Conservation (phyloP, 1,140 invertebrate genomes). For the Aphaenogaster floridana region DNA sequence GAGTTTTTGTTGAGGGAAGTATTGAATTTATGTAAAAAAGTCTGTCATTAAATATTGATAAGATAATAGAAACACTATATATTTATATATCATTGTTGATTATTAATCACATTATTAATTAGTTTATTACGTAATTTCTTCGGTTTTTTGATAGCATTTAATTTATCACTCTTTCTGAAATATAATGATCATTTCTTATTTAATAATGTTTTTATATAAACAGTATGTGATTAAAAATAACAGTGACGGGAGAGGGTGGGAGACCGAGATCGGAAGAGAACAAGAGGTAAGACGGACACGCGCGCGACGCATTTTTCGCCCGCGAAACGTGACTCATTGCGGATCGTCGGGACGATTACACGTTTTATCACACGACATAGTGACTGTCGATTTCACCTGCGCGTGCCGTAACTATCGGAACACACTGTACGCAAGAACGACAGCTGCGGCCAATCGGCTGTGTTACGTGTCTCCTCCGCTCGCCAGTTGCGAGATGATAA, state of each 20-base stretch:
- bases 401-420: slow-evolving; percentile 35
- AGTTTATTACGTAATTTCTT: background rate
- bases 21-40: no score
- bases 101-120: background rate
- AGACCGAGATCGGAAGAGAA: background rate
- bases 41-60: no score
- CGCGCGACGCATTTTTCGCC: slow-evolving; percentile 12
- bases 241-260: background rate
- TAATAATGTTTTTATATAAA: background rate
- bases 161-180: background rate
- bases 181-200: background rate
- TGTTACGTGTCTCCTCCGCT: slow-evolving; percentile 60
- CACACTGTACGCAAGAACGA: slow-evolving; percentile 49
- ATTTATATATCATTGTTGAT: no score
- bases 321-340: slow-evolving; percentile 28
- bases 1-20: no score
- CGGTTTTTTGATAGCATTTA: background rate
- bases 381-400: slow-evolving; percentile 43
- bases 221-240: background rate
- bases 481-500: slow-evolving; percentile 62
- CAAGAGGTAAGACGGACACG: background rate
- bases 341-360: slow-evolving; percentile 6
- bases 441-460: slow-evolving; percentile 66
- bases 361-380: slow-evolving; percentile 28
- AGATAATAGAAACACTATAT: no score